Conservation (phyloP, 1,140 invertebrate species). For the Megalonaias nervosa region DNA sequence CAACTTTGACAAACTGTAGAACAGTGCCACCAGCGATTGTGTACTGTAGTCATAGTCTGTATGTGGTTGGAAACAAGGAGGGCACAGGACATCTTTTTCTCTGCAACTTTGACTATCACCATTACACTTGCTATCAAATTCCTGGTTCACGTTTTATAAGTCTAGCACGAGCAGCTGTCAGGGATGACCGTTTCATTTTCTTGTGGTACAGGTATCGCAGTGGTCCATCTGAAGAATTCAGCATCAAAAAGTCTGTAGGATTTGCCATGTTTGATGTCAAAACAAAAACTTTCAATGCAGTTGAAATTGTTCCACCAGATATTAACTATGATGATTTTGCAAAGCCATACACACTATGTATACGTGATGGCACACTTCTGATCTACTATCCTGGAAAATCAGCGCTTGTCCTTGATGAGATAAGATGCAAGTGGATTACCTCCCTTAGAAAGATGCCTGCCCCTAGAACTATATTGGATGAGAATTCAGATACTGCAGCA, state of each 20-base stretch:
- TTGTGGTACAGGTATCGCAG: constrained; percentile 67
- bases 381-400: constrained; percentile 66
- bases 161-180: constrained; percentile 59
- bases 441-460: constrained; percentile 54
- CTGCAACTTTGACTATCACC: constrained; percentile 61
- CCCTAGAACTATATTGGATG: constrained; percentile 38
- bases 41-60: constrained; percentile 60
- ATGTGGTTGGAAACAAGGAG: constrained; percentile 65
- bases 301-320: constrained; percentile 61
- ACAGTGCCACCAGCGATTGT: constrained; percentile 65
- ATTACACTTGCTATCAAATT: constrained; percentile 67
- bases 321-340: constrained; percentile 67
- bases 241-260: constrained; percentile 66
- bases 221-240: constrained; percentile 68
- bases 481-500: constrained; percentile 34
- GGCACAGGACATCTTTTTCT: constrained; percentile 66
- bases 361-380: constrained; percentile 61
- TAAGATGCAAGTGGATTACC: constrained; percentile 62
- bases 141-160: constrained; percentile 66
- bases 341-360: constrained; percentile 57
- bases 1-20: constrained; percentile 63
- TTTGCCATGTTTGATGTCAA: constrained; percentile 68
- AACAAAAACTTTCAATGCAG: constrained; percentile 60
- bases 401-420: constrained; percentile 63
- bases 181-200: constrained; percentile 61